Percentiles rank a stretch among this genome's conserved stretches.
Evolutionary conservation across 2,888 invertebrate genomes (phyloP).

Genomic region (Metacarcinus magister): DNA sequence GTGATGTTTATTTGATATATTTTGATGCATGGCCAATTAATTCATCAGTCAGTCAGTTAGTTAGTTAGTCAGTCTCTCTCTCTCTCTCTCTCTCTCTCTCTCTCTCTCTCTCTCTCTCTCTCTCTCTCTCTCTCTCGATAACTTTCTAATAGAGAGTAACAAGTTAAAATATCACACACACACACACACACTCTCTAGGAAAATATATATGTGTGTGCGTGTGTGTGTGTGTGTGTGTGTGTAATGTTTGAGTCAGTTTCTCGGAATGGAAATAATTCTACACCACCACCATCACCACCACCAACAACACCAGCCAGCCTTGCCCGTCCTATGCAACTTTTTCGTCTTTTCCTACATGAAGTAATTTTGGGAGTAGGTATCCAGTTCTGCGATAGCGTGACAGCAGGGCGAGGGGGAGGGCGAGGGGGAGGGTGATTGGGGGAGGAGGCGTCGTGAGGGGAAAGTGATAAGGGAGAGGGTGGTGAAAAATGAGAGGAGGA

Average conservation of each 20-base stretch:
- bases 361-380: neutral
- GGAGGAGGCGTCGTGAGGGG: neutral
- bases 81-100: constrained; percentile 58
- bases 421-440: neutral
- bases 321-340: neutral
- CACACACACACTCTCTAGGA: neutral
- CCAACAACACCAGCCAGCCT: neutral
- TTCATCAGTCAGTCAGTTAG: no score
- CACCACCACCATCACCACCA: neutral
- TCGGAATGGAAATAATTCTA: no score
- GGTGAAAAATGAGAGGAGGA: neutral
- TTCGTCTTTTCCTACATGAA: neutral
- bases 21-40: no score
- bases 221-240: no score
- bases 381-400: neutral
- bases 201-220: neutral
- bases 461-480: neutral
- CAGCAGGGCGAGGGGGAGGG: neutral
- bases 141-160: neutral
- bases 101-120: constrained; percentile 63
- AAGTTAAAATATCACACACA: no score
- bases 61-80: neutral
- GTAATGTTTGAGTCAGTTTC: neutral
- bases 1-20: no score
- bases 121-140: neutral